Evolutionary conservation across 1,140 invertebrate species (phyloP).

Genomic region (Batillaria attramentaria): DNA sequence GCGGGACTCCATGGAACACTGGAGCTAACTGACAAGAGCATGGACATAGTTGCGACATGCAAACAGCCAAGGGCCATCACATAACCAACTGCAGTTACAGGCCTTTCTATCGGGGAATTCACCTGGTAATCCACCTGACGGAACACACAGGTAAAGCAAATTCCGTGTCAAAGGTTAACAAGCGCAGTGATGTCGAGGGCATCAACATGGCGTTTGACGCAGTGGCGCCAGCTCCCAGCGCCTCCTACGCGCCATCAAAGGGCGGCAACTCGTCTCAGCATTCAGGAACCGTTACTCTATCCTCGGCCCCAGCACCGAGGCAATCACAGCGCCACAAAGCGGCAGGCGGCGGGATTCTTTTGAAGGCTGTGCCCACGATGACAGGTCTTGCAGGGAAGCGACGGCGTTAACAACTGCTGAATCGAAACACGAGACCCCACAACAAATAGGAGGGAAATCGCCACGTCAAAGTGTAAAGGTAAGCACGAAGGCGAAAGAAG

Average conservation of each 20-base stretch:
- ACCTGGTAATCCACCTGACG: too few species aligned
- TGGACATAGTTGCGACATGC: too few species aligned
- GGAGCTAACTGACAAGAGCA: too few species aligned
- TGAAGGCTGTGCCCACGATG: neutral
- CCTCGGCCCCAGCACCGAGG: neutral
- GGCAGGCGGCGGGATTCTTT: neutral
- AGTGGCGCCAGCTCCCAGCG: neutral
- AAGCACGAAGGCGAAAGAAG: neutral
- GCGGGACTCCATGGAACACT: too few species aligned
- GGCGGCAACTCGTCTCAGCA: neutral
- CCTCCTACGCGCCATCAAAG: neutral
- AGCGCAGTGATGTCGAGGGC: too few species aligned
- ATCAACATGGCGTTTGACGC: too few species aligned
- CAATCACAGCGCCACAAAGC: neutral
- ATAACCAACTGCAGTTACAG: too few species aligned
- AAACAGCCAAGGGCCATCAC: too few species aligned
- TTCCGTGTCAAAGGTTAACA: too few species aligned
- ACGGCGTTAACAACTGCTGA: neutral
- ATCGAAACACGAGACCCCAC: neutral
- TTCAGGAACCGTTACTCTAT: slow-evolving; percentile 14
- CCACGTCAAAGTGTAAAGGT: neutral
- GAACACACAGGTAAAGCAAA: too few species aligned
- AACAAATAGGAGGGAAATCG: neutral
- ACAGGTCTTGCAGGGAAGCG: neutral
- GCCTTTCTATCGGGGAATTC: too few species aligned